Conservation (phyloP, 1,140 invertebrate genomes). For the Nymphalis io region DNA sequence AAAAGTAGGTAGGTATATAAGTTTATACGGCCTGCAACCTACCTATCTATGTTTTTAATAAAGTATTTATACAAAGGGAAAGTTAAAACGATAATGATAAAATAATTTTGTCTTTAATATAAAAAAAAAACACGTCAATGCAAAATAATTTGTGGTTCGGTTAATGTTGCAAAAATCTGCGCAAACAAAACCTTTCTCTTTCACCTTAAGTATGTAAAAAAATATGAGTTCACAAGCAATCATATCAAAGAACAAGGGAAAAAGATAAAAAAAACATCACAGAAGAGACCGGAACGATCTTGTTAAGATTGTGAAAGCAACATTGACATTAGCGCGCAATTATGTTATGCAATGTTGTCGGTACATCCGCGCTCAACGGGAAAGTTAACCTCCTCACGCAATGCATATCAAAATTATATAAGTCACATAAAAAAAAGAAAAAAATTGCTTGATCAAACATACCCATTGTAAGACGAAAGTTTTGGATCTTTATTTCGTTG, state of each 20-base stretch:
- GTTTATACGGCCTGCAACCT: no score
- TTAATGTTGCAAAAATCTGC: neutral
- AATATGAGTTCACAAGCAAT: conserved; percentile 19
- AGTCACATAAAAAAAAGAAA: conserved; percentile 34
- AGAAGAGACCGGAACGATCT: conserved; percentile 51
- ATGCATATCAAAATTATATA: conserved; percentile 66
- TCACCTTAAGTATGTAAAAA: conserved; percentile 2
- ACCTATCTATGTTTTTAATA: no score
- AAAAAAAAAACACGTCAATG: neutral
- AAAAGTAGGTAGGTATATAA: no score
- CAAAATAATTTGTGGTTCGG: neutral
- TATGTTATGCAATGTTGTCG: conserved; percentile 64
- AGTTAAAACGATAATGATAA: no score
- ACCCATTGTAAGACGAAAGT: neutral
- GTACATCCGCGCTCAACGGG: conserved; percentile 43
- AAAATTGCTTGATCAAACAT: neutral
- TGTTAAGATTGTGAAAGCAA: conserved; percentile 73
- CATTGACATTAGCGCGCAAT: conserved; percentile 77
- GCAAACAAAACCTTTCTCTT: conserved; percentile 23
- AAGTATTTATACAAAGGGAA: no score
- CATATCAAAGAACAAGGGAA: conserved; percentile 33
- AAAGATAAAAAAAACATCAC: conserved; percentile 49
- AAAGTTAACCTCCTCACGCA: conserved; percentile 57
- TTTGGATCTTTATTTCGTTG: neutral
- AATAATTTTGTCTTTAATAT: no score